These are phyloP conservation scores for Mesochorus sp. DNA, from an alignment of 2,888 invertebrate species.

Conservation along the genomic window DNA sequence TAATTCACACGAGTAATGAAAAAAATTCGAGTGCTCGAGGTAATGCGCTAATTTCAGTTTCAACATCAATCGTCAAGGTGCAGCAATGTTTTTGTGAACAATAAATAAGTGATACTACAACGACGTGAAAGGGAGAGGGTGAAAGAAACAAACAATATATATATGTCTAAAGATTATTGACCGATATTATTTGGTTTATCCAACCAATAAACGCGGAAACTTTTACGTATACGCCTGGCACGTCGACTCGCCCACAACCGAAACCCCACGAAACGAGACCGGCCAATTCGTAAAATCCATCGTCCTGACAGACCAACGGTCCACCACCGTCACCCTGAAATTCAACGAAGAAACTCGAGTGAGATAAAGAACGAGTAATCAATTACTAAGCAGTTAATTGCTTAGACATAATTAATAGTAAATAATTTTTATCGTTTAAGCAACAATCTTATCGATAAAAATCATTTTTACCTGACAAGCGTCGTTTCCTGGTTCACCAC, in stretches of 20 bases:
- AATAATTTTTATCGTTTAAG: not conserved
- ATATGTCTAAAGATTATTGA: conserved; percentile 90
- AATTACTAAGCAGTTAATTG: too few species aligned
- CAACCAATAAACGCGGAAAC: conserved; percentile 97
- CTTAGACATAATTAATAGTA: too few species aligned
- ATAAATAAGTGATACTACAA: conserved; percentile 37
- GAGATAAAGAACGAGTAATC: too few species aligned
- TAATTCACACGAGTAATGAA: conserved; percentile 19
- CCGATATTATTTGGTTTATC: conserved; percentile 98
- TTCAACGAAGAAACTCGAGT: not conserved
- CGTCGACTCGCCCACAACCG: conserved; percentile 95
- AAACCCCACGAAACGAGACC: conserved; percentile 98
- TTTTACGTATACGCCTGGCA: conserved; percentile 98
- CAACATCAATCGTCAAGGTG: conserved; percentile 60
- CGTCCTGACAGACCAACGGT: conserved; percentile 95
- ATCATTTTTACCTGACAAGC: conserved; percentile 90
- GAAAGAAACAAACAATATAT: not conserved
- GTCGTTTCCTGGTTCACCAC: conserved; percentile 95
- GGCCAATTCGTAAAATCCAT: conserved; percentile 95
- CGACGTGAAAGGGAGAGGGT: not conserved
- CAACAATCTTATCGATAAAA: not conserved
- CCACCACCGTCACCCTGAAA: conserved; percentile 96
- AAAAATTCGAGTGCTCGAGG: conserved; percentile 23
- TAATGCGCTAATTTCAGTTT: conserved; percentile 29
- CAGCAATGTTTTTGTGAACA: conserved; percentile 52